Evolutionary conservation across 2,888 invertebrate species (phyloP).

Genomic region (Amorpha juglandis): DNA sequence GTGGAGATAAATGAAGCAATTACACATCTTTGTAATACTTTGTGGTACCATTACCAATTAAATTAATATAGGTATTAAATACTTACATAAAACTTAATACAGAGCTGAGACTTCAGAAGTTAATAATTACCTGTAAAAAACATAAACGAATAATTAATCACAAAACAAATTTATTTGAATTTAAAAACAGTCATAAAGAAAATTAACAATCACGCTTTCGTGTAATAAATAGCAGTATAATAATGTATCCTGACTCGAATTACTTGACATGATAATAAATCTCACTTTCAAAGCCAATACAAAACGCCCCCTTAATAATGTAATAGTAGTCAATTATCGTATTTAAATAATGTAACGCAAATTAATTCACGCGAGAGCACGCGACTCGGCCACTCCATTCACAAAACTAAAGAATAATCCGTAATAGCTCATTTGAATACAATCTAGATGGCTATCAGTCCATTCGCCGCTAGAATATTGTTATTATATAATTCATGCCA

Average conservation of each 20-base stretch:
- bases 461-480: slow-evolving; percentile 40
- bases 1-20: no score
- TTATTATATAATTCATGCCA: slow-evolving; percentile 42
- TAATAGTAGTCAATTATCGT: slow-evolving; percentile 67
- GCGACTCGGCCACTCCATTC: slow-evolving; percentile 63
- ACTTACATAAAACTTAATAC: neutral
- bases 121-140: slow-evolving; percentile 49
- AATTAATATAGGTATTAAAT: neutral
- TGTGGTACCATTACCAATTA: no score
- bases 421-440: slow-evolving; percentile 72
- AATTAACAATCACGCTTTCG: slow-evolving; percentile 25
- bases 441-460: slow-evolving; percentile 56
- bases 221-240: slow-evolving; percentile 1
- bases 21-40: no score
- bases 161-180: slow-evolving; percentile 34
- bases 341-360: slow-evolving; percentile 73
- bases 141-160: slow-evolving; percentile 32
- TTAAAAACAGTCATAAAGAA: slow-evolving; percentile 17
- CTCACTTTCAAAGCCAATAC: slow-evolving; percentile 49
- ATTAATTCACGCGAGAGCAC: slow-evolving; percentile 66
- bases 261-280: slow-evolving; percentile 33
- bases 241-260: slow-evolving; percentile 19
- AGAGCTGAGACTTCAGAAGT: neutral
- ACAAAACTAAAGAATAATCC: slow-evolving; percentile 64
- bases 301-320: slow-evolving; percentile 61